phyloP scores from a whole-genome alignment of 2,797 vertebrate genomes.

The Lacerta bilineata region DNA sequence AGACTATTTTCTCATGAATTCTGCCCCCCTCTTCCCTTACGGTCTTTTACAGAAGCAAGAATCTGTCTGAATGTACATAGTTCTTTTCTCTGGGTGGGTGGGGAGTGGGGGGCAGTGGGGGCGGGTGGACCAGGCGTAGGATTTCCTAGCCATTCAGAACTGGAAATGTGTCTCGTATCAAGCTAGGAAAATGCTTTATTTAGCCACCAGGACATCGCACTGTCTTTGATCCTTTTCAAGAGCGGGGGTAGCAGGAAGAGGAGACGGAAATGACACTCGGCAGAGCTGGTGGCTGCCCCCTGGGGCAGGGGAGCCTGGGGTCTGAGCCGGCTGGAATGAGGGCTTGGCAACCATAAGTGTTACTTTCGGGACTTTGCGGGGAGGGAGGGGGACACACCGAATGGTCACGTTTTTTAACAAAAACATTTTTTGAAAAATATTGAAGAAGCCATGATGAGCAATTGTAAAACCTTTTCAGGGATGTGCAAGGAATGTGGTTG shows the following conservation, averaged over 20 bases:
- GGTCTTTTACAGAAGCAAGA: constrained; percentile 57
- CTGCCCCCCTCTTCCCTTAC: constrained; percentile 30
- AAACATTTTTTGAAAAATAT: constrained; percentile 49
- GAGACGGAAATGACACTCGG: neutral
- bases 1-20: constrained; percentile 27
- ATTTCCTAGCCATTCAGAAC: neutral
- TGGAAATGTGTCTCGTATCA: neutral
- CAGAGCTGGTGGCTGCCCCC: neutral
- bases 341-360: neutral
- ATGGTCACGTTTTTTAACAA: neutral
- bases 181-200: neutral
- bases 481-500: constrained; percentile 61
- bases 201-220: constrained; percentile 27
- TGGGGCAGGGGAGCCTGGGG: neutral
- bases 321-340: neutral
- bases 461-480: constrained; percentile 71
- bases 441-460: constrained; percentile 77
- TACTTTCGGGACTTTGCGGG: neutral
- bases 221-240: constrained; percentile 9
- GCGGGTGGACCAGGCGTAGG: too few species aligned
- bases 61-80: constrained; percentile 44
- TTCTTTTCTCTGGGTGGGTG: constrained; percentile 39
- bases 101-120: neutral
- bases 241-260: constrained; percentile 40
- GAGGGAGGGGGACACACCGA: neutral